Evolutionary conservation across 2,888 invertebrate genomes (phyloP).

Genomic region (Gisinianus flammeolus): DNA sequence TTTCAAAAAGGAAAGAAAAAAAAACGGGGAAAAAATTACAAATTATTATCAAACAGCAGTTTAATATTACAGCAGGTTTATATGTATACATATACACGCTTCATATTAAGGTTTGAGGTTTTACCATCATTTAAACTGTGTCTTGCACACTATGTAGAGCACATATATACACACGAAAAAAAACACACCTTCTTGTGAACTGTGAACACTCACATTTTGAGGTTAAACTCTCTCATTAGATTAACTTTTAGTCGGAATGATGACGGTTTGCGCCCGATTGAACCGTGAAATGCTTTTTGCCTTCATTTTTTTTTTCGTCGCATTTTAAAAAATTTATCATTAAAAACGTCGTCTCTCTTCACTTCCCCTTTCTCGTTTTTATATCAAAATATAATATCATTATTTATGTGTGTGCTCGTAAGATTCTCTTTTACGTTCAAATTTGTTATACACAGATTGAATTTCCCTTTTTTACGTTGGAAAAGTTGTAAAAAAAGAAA

Average conservation of each 20-base stretch:
- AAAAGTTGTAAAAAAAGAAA: no score
- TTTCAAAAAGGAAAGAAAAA: constrained; percentile 8
- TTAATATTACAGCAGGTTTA: constrained; percentile 17
- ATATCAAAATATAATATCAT: no score
- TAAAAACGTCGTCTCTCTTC: not conserved
- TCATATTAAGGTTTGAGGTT: constrained; percentile 15
- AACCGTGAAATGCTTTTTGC: constrained; percentile 32
- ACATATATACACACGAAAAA: not conserved
- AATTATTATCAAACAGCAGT: constrained; percentile 15
- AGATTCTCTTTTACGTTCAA: no score
- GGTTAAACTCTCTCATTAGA: constrained; percentile 5
- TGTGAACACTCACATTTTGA: constrained; percentile 4
- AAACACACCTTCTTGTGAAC: not conserved
- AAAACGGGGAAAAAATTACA: constrained; percentile 7
- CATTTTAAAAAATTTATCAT: not conserved
- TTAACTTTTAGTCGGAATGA: not conserved
- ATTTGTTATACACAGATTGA: no score
- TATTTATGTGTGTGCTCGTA: no score
- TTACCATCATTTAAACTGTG: not conserved
- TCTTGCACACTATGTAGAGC: not conserved
- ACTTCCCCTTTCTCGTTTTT: not conserved
- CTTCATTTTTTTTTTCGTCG: not conserved
- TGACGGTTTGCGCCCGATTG: constrained; percentile 3
- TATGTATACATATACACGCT: constrained; percentile 4
- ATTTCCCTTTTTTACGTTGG: no score